These are phyloP conservation scores for Chirona hameri DNA, from an alignment of 2,888 invertebrate genomes.

Conservation along the genomic window DNA sequence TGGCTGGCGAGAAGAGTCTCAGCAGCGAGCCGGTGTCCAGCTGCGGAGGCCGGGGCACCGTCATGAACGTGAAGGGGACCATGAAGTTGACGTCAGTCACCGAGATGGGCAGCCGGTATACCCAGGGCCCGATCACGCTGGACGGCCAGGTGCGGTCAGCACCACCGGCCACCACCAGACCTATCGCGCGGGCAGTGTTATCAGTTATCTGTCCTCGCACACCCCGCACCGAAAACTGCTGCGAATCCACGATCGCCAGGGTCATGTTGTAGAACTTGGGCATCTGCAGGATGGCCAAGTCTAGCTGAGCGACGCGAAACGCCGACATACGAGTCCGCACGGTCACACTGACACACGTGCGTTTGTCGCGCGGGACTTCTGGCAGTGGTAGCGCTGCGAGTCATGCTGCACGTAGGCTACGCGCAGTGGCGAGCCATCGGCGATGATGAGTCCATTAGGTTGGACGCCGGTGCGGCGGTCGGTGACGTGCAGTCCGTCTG, in stretches of 20 bases:
- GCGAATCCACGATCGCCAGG: not conserved
- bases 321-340: not conserved
- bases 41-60: not conserved
- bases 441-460: not conserved
- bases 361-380: not conserved
- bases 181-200: not conserved
- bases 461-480: not conserved
- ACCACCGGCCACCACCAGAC: not conserved
- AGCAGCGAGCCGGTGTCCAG: not conserved
- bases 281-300: not conserved
- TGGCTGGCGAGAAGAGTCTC: not conserved
- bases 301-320: not conserved
- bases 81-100: not conserved
- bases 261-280: not conserved
- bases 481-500: not conserved
- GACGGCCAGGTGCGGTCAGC: constrained; percentile 10
- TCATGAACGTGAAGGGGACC: not conserved
- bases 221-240: not conserved
- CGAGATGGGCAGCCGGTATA: not conserved
- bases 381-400: not conserved
- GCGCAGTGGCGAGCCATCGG: not conserved
- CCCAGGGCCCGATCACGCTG: not conserved
- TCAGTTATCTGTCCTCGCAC: not conserved
- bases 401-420: not conserved
- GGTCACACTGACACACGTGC: not conserved